These are phyloP conservation scores for Pheosia tremula DNA, from an alignment of 2,888 invertebrate genomes.

Conservation along the genomic window DNA sequence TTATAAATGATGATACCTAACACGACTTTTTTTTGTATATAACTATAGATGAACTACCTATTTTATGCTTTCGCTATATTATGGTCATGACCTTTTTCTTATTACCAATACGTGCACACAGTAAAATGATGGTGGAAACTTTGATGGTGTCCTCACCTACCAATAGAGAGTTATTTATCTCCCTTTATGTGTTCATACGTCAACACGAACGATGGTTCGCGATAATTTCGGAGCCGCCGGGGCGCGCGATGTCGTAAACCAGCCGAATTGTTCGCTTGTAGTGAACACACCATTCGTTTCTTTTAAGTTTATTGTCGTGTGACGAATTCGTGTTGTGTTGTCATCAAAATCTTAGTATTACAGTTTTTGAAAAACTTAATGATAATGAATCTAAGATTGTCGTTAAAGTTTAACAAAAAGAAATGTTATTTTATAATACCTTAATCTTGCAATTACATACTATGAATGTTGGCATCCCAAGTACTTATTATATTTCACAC, in stretches of 20 bases:
- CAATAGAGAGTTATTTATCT: slow-evolving; percentile 34
- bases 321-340: background rate
- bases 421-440: no score
- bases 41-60: no score
- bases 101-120: background rate
- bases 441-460: no score
- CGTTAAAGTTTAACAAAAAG: no score
- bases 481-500: no score
- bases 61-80: no score
- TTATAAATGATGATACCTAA: no score
- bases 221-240: slow-evolving; percentile 35
- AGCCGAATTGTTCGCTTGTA: slow-evolving; percentile 32
- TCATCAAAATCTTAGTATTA: background rate
- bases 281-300: slow-evolving; percentile 38
- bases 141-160: slow-evolving; percentile 1
- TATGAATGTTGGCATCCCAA: no score
- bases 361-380: no score
- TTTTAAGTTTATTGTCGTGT: slow-evolving; percentile 37
- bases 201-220: slow-evolving; percentile 38
- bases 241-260: slow-evolving; percentile 36
- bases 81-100: background rate
- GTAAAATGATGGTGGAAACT: background rate
- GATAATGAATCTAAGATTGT: no score
- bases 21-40: no score
- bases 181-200: slow-evolving; percentile 42